Evolutionary conservation across 2,113 vertebrate genomes (phyloP).

Genomic region (Thinocorus orbignyianus): DNA sequence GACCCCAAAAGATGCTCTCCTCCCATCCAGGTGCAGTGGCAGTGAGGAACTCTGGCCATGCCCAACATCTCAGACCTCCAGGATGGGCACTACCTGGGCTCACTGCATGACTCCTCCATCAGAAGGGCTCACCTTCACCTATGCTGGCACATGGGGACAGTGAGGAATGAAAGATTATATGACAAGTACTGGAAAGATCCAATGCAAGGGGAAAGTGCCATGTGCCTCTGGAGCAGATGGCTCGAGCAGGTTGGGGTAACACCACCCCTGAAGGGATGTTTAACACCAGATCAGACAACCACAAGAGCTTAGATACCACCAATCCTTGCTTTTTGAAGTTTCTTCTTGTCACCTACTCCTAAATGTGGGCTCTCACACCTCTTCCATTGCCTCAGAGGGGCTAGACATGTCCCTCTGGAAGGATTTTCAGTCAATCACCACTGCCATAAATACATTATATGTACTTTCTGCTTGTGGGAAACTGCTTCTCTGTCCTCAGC

Average conservation of each 20-base stretch:
- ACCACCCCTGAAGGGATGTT: not conserved
- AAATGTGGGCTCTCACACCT: not conserved
- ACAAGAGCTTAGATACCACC: not conserved
- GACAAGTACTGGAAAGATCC: not conserved
- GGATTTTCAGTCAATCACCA: not conserved
- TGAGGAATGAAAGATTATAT: not conserved
- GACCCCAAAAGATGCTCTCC: rapidly evolving
- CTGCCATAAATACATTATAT: not conserved
- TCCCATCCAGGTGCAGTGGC: not conserved
- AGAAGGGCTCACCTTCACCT: not conserved
- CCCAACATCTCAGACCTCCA: not conserved
- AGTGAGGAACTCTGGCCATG: not conserved
- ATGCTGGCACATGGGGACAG: rapidly evolving
- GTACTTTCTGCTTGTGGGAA: not conserved
- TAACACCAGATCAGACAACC: not conserved
- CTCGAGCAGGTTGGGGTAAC: not conserved
- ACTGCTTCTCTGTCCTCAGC: not conserved
- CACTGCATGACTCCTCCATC: not conserved
- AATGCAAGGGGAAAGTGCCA: not conserved
- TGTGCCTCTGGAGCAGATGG: not conserved
- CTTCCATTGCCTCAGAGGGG: not conserved
- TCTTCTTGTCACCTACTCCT: not conserved
- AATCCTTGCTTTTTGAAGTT: not conserved
- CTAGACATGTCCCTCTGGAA: not conserved
- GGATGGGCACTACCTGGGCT: not conserved